Percentiles rank a stretch among this genome's conserved stretches.
These are phyloP conservation scores for Scortum barcoo DNA, from an alignment of 2,113 vertebrate species.

Conservation along the genomic window DNA sequence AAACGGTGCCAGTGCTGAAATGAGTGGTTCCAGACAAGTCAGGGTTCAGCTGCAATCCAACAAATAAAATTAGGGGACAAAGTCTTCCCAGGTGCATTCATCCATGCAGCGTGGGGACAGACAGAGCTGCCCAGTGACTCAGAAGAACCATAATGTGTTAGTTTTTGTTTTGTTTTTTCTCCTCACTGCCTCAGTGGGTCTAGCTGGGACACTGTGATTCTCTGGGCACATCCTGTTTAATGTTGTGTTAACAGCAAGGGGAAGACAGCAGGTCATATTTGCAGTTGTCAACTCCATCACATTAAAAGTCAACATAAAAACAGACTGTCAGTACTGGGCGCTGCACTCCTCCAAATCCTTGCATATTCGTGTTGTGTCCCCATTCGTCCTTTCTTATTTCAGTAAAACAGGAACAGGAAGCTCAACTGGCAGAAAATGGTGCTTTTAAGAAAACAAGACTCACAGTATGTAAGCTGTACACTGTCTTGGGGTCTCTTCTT, in stretches of 20 bases:
- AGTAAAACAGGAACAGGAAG: conserved; percentile 57
- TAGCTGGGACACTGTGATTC: conserved; percentile 49
- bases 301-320: conserved; percentile 43
- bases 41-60: conserved; percentile 67
- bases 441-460: conserved; percentile 49
- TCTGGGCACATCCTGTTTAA: conserved; percentile 52
- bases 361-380: conserved; percentile 20
- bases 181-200: conserved; percentile 51
- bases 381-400: conserved; percentile 55
- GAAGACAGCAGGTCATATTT: conserved; percentile 55
- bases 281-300: conserved; percentile 50
- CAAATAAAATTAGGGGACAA: conserved; percentile 69
- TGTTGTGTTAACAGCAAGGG: conserved; percentile 59
- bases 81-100: conserved; percentile 49
- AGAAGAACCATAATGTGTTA: conserved; percentile 63
- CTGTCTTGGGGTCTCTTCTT: conserved; percentile 51
- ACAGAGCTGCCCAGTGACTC: conserved; percentile 65
- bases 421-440: conserved; percentile 56
- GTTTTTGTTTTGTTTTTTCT: conserved; percentile 23
- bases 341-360: conserved; percentile 24
- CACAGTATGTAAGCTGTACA: conserved; percentile 27
- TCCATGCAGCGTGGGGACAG: conserved; percentile 55
- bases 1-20: conserved; percentile 52
- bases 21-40: conserved; percentile 58
- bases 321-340: conserved; percentile 10